These are phyloP conservation scores for Sebastes dallii DNA, from an alignment of 2,797 vertebrate genomes.

Conservation along the genomic window DNA sequence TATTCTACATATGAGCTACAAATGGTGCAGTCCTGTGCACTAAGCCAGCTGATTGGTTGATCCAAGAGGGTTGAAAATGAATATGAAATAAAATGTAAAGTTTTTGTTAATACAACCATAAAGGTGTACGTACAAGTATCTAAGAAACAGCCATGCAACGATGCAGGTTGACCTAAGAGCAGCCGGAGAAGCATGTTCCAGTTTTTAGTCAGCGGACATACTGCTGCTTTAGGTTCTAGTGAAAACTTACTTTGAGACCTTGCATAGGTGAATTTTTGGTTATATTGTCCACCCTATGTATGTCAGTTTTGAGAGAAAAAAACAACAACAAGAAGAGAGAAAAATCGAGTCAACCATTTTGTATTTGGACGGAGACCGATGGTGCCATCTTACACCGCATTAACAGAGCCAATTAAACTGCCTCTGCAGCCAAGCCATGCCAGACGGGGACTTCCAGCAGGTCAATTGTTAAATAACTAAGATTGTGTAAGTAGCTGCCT, in stretches of 20 bases:
- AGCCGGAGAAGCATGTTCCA: not conserved
- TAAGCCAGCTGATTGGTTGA: not conserved
- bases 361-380: conserved; percentile 22
- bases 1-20: too few relatives aligned
- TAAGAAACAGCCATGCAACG: not conserved
- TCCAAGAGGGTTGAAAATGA: not conserved
- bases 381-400: conserved; percentile 62
- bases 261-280: not conserved
- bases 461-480: too few relatives aligned
- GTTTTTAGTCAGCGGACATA: not conserved
- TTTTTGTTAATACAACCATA: too few relatives aligned
- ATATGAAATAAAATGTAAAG: too few relatives aligned
- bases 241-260: not conserved
- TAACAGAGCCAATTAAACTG: conserved; percentile 72
- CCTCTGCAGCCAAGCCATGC: conserved; percentile 32
- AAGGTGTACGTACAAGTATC: not conserved
- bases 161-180: not conserved
- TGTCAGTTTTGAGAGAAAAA: too few relatives aligned
- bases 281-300: too few relatives aligned
- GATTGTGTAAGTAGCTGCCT: conserved; percentile 18
- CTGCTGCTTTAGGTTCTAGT: not conserved
- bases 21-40: too few relatives aligned
- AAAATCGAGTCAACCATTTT: too few relatives aligned
- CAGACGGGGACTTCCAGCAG: too few relatives aligned
- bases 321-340: too few relatives aligned